These are phyloP conservation scores for Rhadina sibilatrix DNA, from an alignment of 2,113 vertebrate genomes.

Conservation along the genomic window DNA sequence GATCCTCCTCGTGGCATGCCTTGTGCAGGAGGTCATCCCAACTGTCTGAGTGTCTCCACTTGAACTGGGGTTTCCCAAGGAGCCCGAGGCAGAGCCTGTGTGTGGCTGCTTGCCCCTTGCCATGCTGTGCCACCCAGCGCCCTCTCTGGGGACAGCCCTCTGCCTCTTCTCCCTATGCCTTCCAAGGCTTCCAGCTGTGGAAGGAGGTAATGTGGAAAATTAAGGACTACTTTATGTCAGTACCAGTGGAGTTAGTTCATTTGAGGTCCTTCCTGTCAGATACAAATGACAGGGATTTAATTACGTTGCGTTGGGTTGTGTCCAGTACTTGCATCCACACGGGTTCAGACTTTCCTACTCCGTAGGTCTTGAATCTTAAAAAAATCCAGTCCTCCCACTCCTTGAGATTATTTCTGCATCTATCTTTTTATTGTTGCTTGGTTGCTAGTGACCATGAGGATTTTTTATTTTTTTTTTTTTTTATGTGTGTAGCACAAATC, in stretches of 20 bases:
- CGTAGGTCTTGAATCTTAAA: not conserved
- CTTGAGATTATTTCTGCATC: not conserved
- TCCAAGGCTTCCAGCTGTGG: not conserved
- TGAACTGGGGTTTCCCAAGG: not conserved
- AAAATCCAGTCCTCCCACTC: not conserved
- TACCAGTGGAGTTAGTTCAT: not conserved
- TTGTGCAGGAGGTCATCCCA: not conserved
- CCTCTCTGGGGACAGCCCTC: fast-evolving
- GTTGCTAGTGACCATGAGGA: not conserved
- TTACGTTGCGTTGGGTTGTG: fast-evolving
- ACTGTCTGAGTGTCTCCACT: not conserved
- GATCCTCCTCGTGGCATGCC: not conserved
- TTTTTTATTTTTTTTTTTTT: not conserved
- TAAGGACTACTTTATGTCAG: not conserved
- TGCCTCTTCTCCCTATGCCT: fast-evolving
- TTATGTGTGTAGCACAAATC: not conserved
- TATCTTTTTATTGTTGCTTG: not conserved
- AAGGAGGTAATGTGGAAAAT: not conserved
- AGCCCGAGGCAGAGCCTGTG: fast-evolving
- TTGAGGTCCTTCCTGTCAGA: not conserved
- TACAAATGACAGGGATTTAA: not conserved
- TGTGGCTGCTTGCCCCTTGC: not conserved
- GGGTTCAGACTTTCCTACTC: not conserved
- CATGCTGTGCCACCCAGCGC: not conserved
- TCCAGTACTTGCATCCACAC: not conserved